Base-by-base conservation (phyloP, 2,113 vertebrate genomes). In the Coreoperca whiteheadi region DNA sequence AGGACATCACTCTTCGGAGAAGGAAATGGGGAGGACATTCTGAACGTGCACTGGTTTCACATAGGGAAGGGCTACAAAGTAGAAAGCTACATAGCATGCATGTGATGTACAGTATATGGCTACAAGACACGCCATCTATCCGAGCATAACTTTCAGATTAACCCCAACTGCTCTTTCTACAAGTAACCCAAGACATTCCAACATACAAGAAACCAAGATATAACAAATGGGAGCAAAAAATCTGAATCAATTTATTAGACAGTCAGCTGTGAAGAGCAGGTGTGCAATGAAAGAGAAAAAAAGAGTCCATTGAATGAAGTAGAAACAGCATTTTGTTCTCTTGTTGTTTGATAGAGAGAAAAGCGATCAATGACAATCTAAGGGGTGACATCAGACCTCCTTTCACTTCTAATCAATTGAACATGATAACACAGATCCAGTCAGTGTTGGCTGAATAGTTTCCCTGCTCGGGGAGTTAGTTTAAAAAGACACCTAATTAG, bases 291-390 rank as follows among this genome's bases (percentile, higher is more conserved):
- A 81, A 79, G n/a, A 57, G 65, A 74, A 81, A 74, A 81, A 66
- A 73, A 60, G 18, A 61, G 57, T 71, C 39, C 28, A 81, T 28
- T 68, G 66, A 88, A 67, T 72, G 57, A 81, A 74, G 48, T 8
- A 88, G 53, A 82, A 85, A 39, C 2, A 14, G 8, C 70, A 59
- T 84, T 86, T 88, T 83, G 64, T 79, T 77, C 53, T 68, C 57
- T 72, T 81, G 83, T 85, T 75, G 77, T 86, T 83, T 84, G 67
- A 83, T 48, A 14, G 41, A 61, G 70, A 64, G 30, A 86, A 79
- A 70, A 87, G 53, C 25, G 39, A 93, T 93, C 87, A 79, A 89
- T 89, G 87, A 67, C 79, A 87, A 84, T 89, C 87, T 74, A 81
- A 61, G 43, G 63, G 68, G 87, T 74, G 75, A 89, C 91, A 92